phyloP scores from a whole-genome alignment of 2,797 vertebrate genomes.

The Enteromius afrohamiltoni region DNA sequence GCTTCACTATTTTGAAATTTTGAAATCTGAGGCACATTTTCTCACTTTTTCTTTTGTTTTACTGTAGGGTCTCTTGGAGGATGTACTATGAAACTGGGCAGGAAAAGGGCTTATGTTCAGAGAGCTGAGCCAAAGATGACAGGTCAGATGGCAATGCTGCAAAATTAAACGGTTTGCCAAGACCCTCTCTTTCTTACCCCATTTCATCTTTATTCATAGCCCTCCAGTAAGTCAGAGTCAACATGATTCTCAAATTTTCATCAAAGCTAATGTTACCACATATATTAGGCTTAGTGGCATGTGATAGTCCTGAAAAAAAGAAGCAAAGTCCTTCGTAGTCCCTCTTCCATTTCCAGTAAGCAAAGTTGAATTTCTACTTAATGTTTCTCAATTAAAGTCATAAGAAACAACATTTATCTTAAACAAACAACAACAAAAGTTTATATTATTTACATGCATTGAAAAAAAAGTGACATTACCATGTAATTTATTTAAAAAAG shows the following conservation, averaged over 20 bases:
- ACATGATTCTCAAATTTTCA: neutral
- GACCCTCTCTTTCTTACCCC: conserved; percentile 3
- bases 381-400: neutral
- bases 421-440: neutral
- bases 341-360: neutral
- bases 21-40: neutral
- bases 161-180: conserved; percentile 5
- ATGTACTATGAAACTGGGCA: conserved; percentile 3
- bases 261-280: conserved; percentile 4
- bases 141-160: conserved; percentile 28
- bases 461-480: neutral
- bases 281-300: neutral
- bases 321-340: neutral
- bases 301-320: neutral
- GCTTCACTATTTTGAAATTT: neutral
- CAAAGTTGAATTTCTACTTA: neutral
- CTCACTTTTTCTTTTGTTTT: neutral
- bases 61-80: neutral
- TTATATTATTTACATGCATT: neutral
- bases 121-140: conserved; percentile 39
- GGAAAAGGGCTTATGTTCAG: conserved; percentile 17
- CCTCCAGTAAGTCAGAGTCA: neutral
- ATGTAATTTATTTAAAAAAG: neutral
- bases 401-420: neutral
- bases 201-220: conserved; percentile 13